phyloP scores from a whole-genome alignment of 1,140 invertebrate genomes.

The Polypedilum pembai region DNA sequence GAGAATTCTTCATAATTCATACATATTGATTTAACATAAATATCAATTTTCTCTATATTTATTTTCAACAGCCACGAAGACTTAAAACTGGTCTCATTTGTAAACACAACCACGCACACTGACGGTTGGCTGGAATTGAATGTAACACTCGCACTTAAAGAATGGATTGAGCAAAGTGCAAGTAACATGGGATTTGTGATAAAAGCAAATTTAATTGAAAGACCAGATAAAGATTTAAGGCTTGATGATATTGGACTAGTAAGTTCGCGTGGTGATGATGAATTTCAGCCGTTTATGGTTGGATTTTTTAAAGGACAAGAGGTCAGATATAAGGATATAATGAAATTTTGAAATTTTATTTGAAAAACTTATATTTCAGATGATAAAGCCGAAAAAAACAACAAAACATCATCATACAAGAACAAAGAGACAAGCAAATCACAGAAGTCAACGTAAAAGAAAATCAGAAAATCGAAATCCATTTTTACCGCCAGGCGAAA shows the following conservation, averaged over 20 bases:
- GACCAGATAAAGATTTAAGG: slow-evolving; percentile 66
- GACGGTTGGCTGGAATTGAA: slow-evolving; percentile 71
- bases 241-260: slow-evolving; percentile 77
- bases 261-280: slow-evolving; percentile 63
- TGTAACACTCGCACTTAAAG: slow-evolving; percentile 59
- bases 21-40: slow-evolving; percentile 30
- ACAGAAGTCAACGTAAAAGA: slow-evolving; percentile 36
- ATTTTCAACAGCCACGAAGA: slow-evolving; percentile 30
- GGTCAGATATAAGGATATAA: no score
- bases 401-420: slow-evolving; percentile 36
- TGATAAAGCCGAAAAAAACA: slow-evolving; percentile 34
- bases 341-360: no score
- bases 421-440: slow-evolving; percentile 33
- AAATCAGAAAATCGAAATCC: slow-evolving; percentile 40
- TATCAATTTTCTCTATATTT: slow-evolving; percentile 23
- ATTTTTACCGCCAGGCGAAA: slow-evolving; percentile 34
- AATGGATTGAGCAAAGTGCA: slow-evolving; percentile 68
- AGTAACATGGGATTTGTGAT: slow-evolving; percentile 85
- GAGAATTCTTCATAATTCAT: not conserved
- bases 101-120: slow-evolving; percentile 51
- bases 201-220: slow-evolving; percentile 55
- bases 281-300: slow-evolving; percentile 82
- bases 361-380: slow-evolving; percentile 22
- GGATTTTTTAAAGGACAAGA: slow-evolving; percentile 68
- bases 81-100: slow-evolving; percentile 40